Percentiles rank a stretch among this genome's conserved stretches.
These are phyloP conservation scores for Zhuqinia jingwanae DNA, from an alignment of 2,888 invertebrate species.

Conservation along the genomic window DNA sequence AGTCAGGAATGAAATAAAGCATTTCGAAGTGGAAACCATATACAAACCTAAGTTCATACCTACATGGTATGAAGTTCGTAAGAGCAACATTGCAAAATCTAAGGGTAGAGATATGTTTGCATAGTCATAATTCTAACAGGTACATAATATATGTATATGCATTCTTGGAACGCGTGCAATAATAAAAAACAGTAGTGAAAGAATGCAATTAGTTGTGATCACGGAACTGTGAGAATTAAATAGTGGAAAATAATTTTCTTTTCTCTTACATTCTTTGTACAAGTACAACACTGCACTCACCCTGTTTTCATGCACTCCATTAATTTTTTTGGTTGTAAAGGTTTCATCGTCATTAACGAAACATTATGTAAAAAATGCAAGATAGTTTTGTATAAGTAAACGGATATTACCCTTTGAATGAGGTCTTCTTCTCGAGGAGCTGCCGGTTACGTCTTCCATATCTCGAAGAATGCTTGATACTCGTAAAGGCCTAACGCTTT, in stretches of 20 bases:
- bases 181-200: conserved; percentile 2
- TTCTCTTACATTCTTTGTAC: too few species aligned
- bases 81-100: not conserved
- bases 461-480: conserved; percentile 77
- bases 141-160: not conserved
- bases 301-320: not conserved
- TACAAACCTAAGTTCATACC: too few species aligned
- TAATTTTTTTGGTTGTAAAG: not conserved
- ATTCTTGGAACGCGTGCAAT: not conserved
- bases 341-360: not conserved
- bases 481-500: conserved; percentile 75
- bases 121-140: not conserved
- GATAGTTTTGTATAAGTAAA: too few species aligned
- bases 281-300: not conserved
- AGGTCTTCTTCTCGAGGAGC: conserved; percentile 72
- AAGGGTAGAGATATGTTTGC: not conserved
- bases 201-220: conserved; percentile 14
- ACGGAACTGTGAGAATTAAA: conserved; percentile 14
- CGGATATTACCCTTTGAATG: conserved; percentile 50
- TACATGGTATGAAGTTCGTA: not conserved
- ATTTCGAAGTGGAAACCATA: too few species aligned
- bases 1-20: too few species aligned
- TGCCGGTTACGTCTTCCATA: conserved; percentile 73
- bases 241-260: not conserved
- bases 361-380: not conserved